Conservation (phyloP, 1,140 invertebrate genomes). For the Zaprionus lachaisei region DNA sequence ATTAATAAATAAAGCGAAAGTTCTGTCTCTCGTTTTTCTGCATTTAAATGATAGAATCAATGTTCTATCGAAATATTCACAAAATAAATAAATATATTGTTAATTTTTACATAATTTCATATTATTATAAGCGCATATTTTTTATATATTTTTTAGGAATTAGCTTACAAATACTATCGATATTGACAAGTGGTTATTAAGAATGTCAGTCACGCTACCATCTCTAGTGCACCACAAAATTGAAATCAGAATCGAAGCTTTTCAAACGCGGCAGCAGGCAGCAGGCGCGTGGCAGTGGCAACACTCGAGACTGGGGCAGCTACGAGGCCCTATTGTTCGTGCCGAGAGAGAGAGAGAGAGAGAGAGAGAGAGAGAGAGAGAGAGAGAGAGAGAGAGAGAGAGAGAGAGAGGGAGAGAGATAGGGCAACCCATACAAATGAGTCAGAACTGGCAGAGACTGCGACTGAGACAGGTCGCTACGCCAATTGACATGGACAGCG, state of each 20-base stretch:
- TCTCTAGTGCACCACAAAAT: slow-evolving; percentile 11
- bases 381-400: not conserved
- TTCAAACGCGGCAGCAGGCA: slow-evolving; percentile 26
- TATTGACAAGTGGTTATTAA: not conserved
- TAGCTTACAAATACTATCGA: no score
- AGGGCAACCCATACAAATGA: slow-evolving; percentile 54
- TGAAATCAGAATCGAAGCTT: slow-evolving; percentile 45
- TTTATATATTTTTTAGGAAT: no score
- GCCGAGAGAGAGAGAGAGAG: not conserved
- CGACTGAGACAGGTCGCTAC: slow-evolving; percentile 23
- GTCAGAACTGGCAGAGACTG: slow-evolving; percentile 35
- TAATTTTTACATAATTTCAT: no score
- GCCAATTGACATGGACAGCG: slow-evolving; percentile 59
- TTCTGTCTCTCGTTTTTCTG: not conserved
- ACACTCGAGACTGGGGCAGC: slow-evolving; percentile 27
- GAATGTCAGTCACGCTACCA: not conserved
- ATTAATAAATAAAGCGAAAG: not conserved
- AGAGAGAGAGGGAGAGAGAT: slow-evolving; percentile 2
- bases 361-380: no score
- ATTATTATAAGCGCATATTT: no score
- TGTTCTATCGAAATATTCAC: no score
- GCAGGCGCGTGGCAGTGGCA: slow-evolving; percentile 53
- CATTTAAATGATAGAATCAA: not conserved
- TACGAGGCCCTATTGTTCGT: slow-evolving; percentile 23
- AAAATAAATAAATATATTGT: no score